These are phyloP conservation scores for Isichthys henryi DNA, from an alignment of 2,113 vertebrate species.

Conservation along the genomic window DNA sequence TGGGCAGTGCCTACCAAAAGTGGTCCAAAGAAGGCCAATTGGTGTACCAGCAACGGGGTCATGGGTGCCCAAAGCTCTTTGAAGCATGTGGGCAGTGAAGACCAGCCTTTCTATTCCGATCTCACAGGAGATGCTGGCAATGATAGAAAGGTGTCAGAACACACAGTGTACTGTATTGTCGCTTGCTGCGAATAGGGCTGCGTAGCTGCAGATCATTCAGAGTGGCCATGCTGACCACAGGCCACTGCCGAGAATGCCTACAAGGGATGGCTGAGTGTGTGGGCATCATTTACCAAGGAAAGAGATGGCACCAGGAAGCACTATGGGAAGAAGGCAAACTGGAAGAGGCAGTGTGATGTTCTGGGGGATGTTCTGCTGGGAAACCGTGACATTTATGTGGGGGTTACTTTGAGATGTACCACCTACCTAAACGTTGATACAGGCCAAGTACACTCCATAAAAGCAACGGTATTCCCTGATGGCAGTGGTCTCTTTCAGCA, in stretches of 20 bases:
- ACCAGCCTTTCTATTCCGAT: not conserved
- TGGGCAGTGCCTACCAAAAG: not conserved
- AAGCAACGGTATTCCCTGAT: not conserved
- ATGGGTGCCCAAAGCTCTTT: not conserved
- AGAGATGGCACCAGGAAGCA: not conserved
- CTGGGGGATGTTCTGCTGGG: no score
- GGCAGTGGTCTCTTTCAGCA: not conserved
- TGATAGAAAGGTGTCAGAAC: not conserved
- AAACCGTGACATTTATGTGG: no score
- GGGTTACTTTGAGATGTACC: no score
- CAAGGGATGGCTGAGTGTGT: not conserved
- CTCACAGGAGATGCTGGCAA: not conserved
- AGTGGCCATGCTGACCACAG: not conserved
- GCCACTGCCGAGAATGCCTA: not conserved
- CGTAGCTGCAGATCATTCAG: not conserved
- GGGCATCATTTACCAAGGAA: not conserved
- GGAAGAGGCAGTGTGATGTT: not conserved
- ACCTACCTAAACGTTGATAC: no score
- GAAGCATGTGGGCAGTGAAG: not conserved
- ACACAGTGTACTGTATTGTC: not conserved
- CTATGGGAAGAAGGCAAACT: not conserved
- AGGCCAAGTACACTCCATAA: not conserved
- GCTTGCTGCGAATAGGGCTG: not conserved
- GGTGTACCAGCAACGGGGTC: not conserved
- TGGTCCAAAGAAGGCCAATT: no score